These are phyloP conservation scores for Bombus impatiens DNA, from an alignment of 1,140 invertebrate species.

Conservation along the genomic window DNA sequence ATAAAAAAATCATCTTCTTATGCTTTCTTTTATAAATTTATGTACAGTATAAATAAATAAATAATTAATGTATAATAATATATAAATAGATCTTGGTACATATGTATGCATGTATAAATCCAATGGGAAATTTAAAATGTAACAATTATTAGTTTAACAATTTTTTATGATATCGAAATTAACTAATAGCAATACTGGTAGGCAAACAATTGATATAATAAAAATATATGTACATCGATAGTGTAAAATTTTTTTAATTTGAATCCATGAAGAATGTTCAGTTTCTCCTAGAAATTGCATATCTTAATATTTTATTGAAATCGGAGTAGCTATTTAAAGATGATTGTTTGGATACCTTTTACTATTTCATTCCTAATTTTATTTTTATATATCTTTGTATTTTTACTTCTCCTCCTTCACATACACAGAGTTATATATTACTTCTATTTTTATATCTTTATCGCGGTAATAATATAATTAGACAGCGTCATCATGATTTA, in stretches of 20 bases:
- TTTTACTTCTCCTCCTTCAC: not conserved
- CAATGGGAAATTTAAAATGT: not conserved
- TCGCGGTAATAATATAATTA: not conserved
- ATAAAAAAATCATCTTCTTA: not conserved
- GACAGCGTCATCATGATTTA: not conserved
- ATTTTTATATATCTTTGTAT: not conserved
- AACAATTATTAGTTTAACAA: no score
- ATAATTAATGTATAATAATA: not conserved
- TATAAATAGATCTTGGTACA: not conserved
- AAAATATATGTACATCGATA: not conserved
- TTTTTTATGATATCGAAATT: not conserved
- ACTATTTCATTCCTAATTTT: not conserved
- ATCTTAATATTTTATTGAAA: not conserved
- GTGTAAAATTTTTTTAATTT: not conserved
- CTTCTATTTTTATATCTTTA: not conserved
- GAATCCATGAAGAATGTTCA: not conserved
- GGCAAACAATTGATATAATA: not conserved
- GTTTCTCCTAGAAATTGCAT: not conserved
- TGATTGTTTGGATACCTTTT: not conserved
- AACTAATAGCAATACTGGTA: not conserved
- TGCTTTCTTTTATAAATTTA: not conserved
- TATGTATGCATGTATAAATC: not conserved
- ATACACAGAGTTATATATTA: not conserved
- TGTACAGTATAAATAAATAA: not conserved
- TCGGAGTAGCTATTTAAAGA: not conserved